Percentiles rank a stretch among this genome's conserved stretches.
Evolutionary conservation across 2,797 vertebrate species (phyloP).

Genomic region (Protonibea diacanthus): DNA sequence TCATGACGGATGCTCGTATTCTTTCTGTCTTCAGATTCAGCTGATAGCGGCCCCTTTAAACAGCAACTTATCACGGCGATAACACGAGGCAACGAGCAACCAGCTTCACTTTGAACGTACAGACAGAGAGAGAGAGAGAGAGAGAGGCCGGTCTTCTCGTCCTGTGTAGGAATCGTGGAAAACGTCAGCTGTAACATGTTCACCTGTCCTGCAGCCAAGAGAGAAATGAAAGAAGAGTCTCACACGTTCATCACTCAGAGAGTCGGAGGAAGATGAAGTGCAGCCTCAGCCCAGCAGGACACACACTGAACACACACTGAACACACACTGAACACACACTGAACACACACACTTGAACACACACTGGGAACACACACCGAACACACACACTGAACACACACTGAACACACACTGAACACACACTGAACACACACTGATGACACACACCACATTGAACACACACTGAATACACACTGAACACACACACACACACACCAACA

Average conservation of each 20-base stretch:
- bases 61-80: conserved; percentile 52
- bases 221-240: conserved; percentile 10
- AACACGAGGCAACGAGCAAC: conserved; percentile 36
- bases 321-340: no score
- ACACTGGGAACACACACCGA: no score
- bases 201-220: conserved; percentile 44
- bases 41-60: conserved; percentile 64
- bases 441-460: no score
- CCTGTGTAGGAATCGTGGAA: conserved; percentile 45
- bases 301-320: neutral
- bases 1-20: conserved; percentile 47
- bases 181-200: conserved; percentile 14
- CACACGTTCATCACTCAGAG: no score
- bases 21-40: conserved; percentile 47
- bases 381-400: no score
- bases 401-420: no score
- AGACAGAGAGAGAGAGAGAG: conserved; percentile 18
- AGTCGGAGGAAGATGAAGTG: no score
- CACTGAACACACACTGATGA: no score
- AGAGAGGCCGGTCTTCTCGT: neutral
- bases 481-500: no score
- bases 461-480: no score
- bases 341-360: no score
- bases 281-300: no score
- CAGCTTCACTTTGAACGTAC: conserved; percentile 28